A percentile compares a stretch with the other conserved stretches of the same genome.
Evolutionary conservation across 2,113 vertebrate species (phyloP).

Genomic region (Phylloscopus trochilus): DNA sequence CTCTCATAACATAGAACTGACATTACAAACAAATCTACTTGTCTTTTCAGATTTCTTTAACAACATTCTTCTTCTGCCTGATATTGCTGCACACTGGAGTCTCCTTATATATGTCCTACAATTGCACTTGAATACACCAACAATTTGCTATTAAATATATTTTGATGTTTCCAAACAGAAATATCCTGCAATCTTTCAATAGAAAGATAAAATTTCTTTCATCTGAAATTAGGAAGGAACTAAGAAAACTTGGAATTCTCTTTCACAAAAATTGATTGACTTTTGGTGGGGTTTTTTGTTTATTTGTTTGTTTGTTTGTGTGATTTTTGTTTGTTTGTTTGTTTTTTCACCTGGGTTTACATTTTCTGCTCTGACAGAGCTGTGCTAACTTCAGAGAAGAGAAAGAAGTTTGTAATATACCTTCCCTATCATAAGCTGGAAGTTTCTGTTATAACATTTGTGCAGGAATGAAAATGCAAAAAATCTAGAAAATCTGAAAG

Average conservation of each 20-base stretch:
- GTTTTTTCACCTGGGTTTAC: rapidly evolving
- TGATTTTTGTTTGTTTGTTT: no score
- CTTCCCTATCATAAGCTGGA: not conserved
- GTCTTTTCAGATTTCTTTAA: not conserved
- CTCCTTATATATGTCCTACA: not conserved
- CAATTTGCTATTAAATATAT: not conserved
- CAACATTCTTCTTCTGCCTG: not conserved
- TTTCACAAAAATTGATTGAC: not conserved
- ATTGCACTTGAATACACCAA: not conserved
- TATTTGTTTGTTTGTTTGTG: not conserved
- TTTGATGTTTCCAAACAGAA: not conserved
- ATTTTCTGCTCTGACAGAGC: not conserved
- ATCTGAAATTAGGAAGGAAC: not conserved
- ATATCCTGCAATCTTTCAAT: not conserved
- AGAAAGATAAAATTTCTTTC: not conserved
- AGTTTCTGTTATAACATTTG: not conserved
- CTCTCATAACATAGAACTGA: not conserved
- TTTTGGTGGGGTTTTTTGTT: not conserved
- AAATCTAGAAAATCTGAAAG: not conserved
- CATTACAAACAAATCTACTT: not conserved
- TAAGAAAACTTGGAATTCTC: not conserved
- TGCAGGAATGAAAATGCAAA: not conserved
- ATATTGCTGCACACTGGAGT: not conserved
- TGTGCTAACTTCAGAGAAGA: not conserved
- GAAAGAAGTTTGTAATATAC: not conserved